Evolutionary conservation across 2,113 vertebrate genomes (phyloP).

Genomic region (Oriolus oriolus): DNA sequence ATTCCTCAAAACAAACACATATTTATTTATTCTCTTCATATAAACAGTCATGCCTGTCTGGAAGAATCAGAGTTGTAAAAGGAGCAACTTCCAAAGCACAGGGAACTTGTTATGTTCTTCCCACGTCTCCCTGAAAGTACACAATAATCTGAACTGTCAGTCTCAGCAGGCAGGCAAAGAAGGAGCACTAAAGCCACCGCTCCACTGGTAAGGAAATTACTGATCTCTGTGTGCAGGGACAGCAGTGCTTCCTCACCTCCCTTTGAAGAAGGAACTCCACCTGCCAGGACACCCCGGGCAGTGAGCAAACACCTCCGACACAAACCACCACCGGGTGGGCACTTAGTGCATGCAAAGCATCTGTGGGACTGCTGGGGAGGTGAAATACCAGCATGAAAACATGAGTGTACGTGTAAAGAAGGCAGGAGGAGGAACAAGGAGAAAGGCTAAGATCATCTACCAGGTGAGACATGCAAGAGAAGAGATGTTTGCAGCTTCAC

Average conservation of each 20-base stretch:
- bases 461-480: neutral
- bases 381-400: neutral
- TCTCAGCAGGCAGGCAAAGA: neutral
- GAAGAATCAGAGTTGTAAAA: neutral
- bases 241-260: neutral
- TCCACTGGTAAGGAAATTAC: neutral
- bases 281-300: neutral
- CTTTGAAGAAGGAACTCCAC: neutral
- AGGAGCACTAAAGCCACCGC: neutral
- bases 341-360: fast-evolving
- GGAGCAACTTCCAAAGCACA: neutral
- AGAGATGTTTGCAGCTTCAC: neutral
- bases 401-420: neutral
- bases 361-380: neutral
- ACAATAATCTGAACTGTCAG: neutral
- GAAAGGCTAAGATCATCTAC: neutral
- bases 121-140: neutral
- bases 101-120: neutral
- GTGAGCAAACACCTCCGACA: neutral
- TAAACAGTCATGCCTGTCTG: neutral
- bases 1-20: neutral
- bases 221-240: neutral
- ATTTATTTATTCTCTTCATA: neutral
- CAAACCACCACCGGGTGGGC: neutral
- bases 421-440: neutral